Percentiles rank a stretch among this genome's conserved stretches.
These are phyloP conservation scores for Pteropus rufus DNA, from an alignment of 2,797 vertebrate species.

Conservation along the genomic window DNA sequence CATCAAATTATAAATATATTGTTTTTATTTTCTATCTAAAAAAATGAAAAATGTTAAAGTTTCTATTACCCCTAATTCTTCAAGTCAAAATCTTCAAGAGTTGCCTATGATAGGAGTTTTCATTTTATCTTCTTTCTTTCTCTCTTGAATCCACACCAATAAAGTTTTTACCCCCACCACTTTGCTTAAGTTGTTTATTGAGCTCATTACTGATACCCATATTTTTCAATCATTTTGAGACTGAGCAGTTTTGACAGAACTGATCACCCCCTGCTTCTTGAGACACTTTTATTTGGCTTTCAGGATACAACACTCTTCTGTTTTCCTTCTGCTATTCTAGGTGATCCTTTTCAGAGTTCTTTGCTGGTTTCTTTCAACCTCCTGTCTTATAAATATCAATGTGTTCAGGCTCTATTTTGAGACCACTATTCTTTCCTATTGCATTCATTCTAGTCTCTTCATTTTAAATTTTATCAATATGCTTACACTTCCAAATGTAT, in stretches of 20 bases:
- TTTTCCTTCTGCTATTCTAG: neutral
- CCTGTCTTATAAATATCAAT: neutral
- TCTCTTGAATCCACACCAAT: neutral
- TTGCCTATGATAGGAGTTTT: neutral
- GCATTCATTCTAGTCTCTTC: neutral
- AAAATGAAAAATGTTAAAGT: neutral
- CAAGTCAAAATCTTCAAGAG: neutral
- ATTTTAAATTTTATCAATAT: neutral
- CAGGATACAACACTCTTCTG: neutral
- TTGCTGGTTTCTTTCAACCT: neutral
- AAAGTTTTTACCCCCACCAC: fast-evolving
- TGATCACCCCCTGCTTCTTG: neutral
- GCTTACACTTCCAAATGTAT: neutral
- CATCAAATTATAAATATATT: neutral
- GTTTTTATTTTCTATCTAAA: neutral
- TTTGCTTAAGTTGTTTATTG: neutral
- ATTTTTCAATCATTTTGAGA: neutral
- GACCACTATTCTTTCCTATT: neutral
- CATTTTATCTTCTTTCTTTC: neutral
- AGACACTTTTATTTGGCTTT: neutral
- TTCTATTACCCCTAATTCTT: neutral
- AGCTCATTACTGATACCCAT: neutral
- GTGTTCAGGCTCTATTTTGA: neutral
- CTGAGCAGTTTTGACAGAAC: neutral
- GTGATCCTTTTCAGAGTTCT: neutral